Evolutionary conservation across 2,888 invertebrate species (phyloP), one percentile per base, ranked within the genome.

Genomic region (Andrena trimmerana): DNA sequence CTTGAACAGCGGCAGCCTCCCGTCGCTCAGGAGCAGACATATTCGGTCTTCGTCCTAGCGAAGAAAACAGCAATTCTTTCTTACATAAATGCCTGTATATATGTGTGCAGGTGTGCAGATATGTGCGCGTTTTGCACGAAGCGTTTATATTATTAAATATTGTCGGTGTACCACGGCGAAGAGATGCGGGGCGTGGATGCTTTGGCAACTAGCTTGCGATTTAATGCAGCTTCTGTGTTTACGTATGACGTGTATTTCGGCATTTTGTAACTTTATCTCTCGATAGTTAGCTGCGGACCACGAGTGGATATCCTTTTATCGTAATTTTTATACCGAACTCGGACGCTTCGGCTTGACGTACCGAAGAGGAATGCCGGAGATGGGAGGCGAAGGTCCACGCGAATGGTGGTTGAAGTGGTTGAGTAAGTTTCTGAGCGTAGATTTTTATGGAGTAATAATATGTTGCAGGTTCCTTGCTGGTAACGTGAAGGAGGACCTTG

Each of bases 21-120:
- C 7, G 20, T 42, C n/a, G 36, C 1, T 54, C 48, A 29, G 74
- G 31, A 71, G 4, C 42, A 66, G 65, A 81, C 79, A 68, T 84
- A 74, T 73, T 76, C 73, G 78, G 83, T 31, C 24, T 65, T 62
- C 24, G n/a, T n/a, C 24, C 27, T 13, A 42, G 3, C 13, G 6
- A 50, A 62, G 27, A 65, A 60, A 77, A 69, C 54, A 54, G 36
- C 36, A 52, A 54, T 48, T 54, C 29, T 59, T 73, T 76, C 20
- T 67, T 52, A 48, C 24, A 59, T 69, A 62, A 67, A 67, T 60
- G 16, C 29, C 5, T 27, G 0, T 48, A 1, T 3, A 52, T 20
- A 60, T 33, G 2, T 36, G 5, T 0, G 5, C 42, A 29, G 5
- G 8, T 31, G 2, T 71, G n/a, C n/a, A 8, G 1, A 29, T 27